phyloP scores from a whole-genome alignment of 2,888 invertebrate species.

The Aphidius colemani region DNA sequence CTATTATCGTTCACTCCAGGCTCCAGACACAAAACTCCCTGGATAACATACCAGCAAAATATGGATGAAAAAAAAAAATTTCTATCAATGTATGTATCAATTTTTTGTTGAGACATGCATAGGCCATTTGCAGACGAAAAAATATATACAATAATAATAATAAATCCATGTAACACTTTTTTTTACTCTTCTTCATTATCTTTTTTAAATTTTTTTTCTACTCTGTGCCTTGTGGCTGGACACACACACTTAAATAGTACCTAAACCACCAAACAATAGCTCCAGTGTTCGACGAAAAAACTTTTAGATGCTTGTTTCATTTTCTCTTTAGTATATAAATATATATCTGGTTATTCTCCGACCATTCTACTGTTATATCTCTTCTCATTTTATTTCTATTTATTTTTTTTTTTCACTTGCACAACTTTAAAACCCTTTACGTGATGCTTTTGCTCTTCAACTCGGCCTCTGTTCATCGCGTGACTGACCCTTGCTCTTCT shows the following conservation, averaged over 20 bases:
- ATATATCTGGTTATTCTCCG: too few species aligned
- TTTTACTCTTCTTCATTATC: neutral
- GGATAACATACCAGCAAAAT: neutral
- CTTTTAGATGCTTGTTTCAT: slow-evolving; percentile 18
- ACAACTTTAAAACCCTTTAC: too few species aligned
- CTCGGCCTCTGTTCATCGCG: slow-evolving; percentile 14
- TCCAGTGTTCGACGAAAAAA: slow-evolving; percentile 45
- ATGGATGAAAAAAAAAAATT: neutral
- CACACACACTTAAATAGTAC: slow-evolving; percentile 24
- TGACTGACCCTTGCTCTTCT: slow-evolving; percentile 5
- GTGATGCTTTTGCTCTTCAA: slow-evolving; percentile 25
- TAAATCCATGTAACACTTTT: neutral
- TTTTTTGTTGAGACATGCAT: neutral
- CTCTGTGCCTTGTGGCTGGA: slow-evolving; percentile 40
- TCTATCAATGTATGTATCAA: neutral
- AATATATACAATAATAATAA: too few species aligned
- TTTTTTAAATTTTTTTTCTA: slow-evolving; percentile 28
- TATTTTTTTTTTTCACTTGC: too few species aligned
- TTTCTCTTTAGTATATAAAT: neutral
- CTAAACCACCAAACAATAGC: slow-evolving; percentile 41
- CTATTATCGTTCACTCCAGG: too few species aligned
- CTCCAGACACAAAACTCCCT: too few species aligned
- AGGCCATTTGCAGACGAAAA: too few species aligned
- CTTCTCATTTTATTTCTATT: too few species aligned
- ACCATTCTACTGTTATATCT: too few species aligned